phyloP scores from a whole-genome alignment of 2,113 vertebrate species.

The Rhinopithecus roxellana region DNA sequence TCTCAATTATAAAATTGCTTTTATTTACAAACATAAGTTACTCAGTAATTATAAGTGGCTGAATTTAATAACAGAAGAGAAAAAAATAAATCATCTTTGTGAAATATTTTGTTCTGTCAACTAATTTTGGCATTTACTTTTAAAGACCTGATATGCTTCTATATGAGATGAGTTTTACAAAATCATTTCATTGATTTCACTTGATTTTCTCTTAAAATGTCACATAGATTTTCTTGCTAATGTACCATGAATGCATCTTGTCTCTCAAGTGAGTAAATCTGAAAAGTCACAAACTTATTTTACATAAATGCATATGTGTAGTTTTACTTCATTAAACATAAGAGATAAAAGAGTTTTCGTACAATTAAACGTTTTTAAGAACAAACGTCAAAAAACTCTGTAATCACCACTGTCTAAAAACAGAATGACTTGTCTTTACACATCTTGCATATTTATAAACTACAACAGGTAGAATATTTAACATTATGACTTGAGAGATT shows the following conservation, averaged over 20 bases:
- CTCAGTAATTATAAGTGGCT: background rate
- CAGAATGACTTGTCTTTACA: background rate
- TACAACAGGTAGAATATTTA: background rate
- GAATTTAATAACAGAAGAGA: background rate
- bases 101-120: slow-evolving; percentile 12
- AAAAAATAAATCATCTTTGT: background rate
- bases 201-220: background rate
- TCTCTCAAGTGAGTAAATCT: background rate
- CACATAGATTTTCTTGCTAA: background rate
- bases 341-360: background rate
- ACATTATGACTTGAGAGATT: background rate
- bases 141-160: background rate
- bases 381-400: background rate
- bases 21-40: background rate
- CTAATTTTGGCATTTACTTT: slow-evolving; percentile 2
- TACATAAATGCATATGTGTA: background rate
- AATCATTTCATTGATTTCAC: background rate
- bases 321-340: background rate
- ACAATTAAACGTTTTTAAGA: background rate
- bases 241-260: background rate
- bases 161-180: slow-evolving; percentile 15
- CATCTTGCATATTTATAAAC: background rate
- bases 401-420: background rate
- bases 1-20: background rate
- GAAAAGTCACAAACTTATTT: background rate